phyloP scores from a whole-genome alignment of 2,888 invertebrate species.

The Torymus auratus region DNA sequence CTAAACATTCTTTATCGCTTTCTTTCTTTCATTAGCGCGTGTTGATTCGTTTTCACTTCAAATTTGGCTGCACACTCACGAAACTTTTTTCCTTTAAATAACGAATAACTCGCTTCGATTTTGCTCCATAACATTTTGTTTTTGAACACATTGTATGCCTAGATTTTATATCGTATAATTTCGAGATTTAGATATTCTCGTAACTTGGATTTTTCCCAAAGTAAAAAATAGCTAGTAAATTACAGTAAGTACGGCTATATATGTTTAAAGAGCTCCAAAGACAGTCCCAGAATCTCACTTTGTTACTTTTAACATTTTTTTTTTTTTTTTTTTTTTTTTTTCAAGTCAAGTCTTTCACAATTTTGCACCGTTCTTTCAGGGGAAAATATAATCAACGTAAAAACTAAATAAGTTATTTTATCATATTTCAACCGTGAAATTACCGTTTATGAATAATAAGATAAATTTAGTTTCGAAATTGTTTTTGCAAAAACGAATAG shows the following conservation, averaged over 20 bases:
- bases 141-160: constrained; percentile 76
- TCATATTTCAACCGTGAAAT: no score
- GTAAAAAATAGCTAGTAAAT: constrained; percentile 64
- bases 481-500: neutral
- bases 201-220: constrained; percentile 66
- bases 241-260: constrained; percentile 62
- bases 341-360: constrained; percentile 62
- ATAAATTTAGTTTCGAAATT: constrained; percentile 20
- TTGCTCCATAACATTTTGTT: constrained; percentile 61
- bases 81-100: constrained; percentile 56
- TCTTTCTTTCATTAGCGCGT: constrained; percentile 56
- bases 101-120: constrained; percentile 59
- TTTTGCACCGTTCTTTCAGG: constrained; percentile 52
- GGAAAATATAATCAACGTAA: constrained; percentile 40
- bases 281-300: constrained; percentile 69
- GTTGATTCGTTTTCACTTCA: constrained; percentile 52
- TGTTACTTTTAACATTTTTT: constrained; percentile 61
- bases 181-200: constrained; percentile 62
- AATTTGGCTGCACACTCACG: constrained; percentile 56
- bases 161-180: constrained; percentile 63
- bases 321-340: constrained; percentile 61
- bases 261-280: constrained; percentile 66
- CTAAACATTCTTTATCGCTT: constrained; percentile 66
- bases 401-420: no score
- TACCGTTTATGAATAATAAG: constrained; percentile 7